Base-by-base conservation (phyloP, 2,888 invertebrate genomes). In the Drosophila ustulata region DNA sequence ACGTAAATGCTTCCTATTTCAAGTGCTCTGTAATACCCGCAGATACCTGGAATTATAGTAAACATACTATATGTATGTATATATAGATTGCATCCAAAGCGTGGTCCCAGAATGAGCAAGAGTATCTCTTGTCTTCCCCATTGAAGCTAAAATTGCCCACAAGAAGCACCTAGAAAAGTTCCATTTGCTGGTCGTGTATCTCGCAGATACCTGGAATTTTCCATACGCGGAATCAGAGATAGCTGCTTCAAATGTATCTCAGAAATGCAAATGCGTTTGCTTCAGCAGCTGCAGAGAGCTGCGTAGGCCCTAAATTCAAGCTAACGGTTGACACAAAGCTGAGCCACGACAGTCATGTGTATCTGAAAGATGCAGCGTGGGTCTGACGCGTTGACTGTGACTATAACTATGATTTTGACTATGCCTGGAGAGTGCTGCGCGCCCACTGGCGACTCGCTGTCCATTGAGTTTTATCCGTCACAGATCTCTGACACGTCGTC, bases 271-370 rank as follows among this genome's bases (percentile, higher is more conserved):
- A 46, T 70, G 49, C 41, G 51, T 37, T 37, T 52, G 58, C 23
- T 43, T 59, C 30, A 6, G 25, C 25, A 25, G 51, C 52, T n/a
- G 37, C 37, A 11, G 37, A n/a, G 37, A 37, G 55, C 62, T 67
- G 75, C 75, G 75, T 76, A 74, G 75, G 75, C 70, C 69, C 75
- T 65, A 62, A 65, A 75, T 39, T 34, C 46, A 69, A 32, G 34
- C 65, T 75, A 75, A 75, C 75, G 75, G 78, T 74, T 73, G 70
- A 73, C 70, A 74, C 43, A 59, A 66, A 75, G 66, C 65, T 30
- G 11, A 43, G 18, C 32, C 25, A 13, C n/a, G 55, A 28, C 45
- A 32, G 51, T 30, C 51, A 8, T 13, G 52, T 56, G 75, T 75
- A 64, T 51, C 69, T 77, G 32, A 34, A 23, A 58, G 58, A 46